Evolutionary conservation across 2,888 invertebrate species (phyloP), one percentile per base, ranked within the genome.

Genomic region (Xanthorhoe designata): DNA sequence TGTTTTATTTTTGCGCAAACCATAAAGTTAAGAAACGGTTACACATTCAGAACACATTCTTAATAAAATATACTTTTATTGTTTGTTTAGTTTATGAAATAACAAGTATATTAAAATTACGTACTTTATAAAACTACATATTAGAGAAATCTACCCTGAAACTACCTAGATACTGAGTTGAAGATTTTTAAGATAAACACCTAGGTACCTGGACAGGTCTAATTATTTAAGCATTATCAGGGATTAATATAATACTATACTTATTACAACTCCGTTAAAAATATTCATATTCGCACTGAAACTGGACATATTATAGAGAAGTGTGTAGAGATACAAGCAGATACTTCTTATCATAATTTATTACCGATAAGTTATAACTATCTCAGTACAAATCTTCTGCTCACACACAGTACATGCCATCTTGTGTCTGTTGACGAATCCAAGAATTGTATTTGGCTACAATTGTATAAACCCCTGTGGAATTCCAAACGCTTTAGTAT

Each of bases 391-490:
- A 55, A 55, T 52, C 52, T 57, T 63, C 9, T 65, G 15, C 58
- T 69, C 55, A 73, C 38, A 91, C 69, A 78, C 94, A 94, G 77
- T 88, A 93, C 24, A 71, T 76, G 61, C 91, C 94, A 17, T 85
- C 85, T 65, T 73, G 60, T 17, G 91, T 91, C 71, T 92, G 82
- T 66, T 88, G 76, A 71, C 85, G 86, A 50, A 95, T 94, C 95
- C 95, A 95, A 5, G 82, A 74, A 45, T 91, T 75, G 75, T 93
- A 95, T 74, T 94, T 90, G 3, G 92, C 82, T 1, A 95, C 94
- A 51, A 94, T 90, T 0, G 95, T 95, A 76, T 95, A 95, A 45
- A 95, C 92, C 64, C 95, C 95, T 85, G 92, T 72, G 78, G 85
- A 70, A 67, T 61, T 58, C 50, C 66, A 73, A 69, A 63, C 49